Percentiles rank a stretch among this genome's conserved stretches.
These are phyloP conservation scores for Phrynocephalus vlangalii DNA, from an alignment of 2,797 vertebrate species.

Conservation along the genomic window DNA sequence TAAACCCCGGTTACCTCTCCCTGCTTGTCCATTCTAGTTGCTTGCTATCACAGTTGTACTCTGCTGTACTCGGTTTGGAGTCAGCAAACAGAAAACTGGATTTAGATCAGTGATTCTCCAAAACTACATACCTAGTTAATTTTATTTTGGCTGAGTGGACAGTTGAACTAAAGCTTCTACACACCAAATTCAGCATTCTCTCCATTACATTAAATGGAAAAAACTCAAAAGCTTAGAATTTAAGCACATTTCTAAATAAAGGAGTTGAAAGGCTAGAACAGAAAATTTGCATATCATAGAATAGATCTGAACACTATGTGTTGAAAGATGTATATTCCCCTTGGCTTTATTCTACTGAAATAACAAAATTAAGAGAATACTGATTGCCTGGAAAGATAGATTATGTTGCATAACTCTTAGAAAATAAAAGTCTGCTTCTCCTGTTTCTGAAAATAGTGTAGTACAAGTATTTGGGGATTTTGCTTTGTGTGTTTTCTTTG, in stretches of 20 bases:
- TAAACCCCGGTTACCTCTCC: too few species aligned
- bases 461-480: neutral
- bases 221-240: neutral
- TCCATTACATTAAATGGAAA: neutral
- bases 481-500: neutral
- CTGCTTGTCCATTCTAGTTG: too few species aligned
- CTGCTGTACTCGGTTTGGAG: too few species aligned
- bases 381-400: neutral
- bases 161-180: neutral
- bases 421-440: neutral
- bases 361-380: neutral
- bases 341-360: neutral
- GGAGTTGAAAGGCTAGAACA: accelerated
- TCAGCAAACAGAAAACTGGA: neutral
- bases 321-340: neutral
- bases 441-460: neutral
- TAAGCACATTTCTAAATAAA: neutral
- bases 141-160: neutral
- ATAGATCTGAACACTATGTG: neutral
- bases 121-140: neutral
- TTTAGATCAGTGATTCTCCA: neutral
- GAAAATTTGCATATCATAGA: neutral
- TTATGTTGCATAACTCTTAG: neutral
- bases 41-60: too few species aligned
- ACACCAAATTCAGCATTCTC: neutral